Evolutionary conservation across 2,888 invertebrate species (phyloP).

Genomic region (Arctia plantaginis): DNA sequence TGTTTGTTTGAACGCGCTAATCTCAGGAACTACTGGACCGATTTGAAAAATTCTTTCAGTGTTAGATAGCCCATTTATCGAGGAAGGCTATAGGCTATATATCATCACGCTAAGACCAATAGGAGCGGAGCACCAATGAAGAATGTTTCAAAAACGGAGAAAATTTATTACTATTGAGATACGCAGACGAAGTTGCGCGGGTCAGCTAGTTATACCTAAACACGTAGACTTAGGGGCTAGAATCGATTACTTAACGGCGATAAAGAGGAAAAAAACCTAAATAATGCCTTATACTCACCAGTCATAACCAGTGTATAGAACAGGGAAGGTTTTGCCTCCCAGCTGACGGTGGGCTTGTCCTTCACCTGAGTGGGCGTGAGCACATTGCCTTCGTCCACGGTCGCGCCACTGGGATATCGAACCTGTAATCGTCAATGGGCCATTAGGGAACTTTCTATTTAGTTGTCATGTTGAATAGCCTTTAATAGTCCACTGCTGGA

Average conservation of each 20-base stretch:
- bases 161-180: too few species aligned
- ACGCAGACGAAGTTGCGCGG: too few species aligned
- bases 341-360: constrained; percentile 89
- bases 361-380: constrained; percentile 92
- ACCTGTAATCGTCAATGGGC: constrained; percentile 60
- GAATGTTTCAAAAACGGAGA: too few species aligned
- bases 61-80: too few species aligned
- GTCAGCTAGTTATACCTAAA: not conserved
- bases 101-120: too few species aligned
- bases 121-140: too few species aligned
- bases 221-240: not conserved
- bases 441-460: not conserved
- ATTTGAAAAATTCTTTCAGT: too few species aligned
- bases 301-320: constrained; percentile 94
- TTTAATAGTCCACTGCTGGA: too few species aligned
- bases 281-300: constrained; percentile 78
- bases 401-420: constrained; percentile 82
- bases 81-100: too few species aligned
- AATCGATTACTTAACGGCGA: not conserved
- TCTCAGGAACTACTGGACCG: too few species aligned
- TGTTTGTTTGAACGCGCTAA: too few species aligned
- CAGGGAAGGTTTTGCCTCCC: constrained; percentile 85
- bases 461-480: not conserved
- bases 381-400: constrained; percentile 89
- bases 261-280: not conserved